Percentiles rank a stretch among this genome's conserved stretches.
Evolutionary conservation across 2,888 invertebrate genomes (phyloP).

Genomic region (Cephus spinipes): DNA sequence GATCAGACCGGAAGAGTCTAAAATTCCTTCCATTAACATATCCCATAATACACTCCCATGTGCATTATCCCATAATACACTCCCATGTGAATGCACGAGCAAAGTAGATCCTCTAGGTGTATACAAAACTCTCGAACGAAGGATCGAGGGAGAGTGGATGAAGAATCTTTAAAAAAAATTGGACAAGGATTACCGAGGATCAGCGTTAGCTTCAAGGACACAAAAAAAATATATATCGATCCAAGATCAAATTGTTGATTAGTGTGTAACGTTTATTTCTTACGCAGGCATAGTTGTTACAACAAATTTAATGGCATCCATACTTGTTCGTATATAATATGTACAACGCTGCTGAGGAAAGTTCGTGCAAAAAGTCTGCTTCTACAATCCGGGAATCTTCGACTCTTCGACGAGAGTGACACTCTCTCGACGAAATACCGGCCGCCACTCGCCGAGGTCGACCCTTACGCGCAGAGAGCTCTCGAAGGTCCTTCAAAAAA

Average conservation of each 20-base stretch:
- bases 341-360: background rate
- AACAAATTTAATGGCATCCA: slow-evolving; percentile 1
- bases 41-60: background rate
- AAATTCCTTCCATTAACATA: background rate
- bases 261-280: background rate
- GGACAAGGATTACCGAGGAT: background rate
- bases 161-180: background rate
- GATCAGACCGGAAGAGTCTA: background rate
- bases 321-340: background rate
- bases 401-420: background rate
- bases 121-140: background rate
- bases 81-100: background rate
- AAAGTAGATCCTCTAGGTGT: background rate
- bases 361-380: background rate
- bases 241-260: background rate
- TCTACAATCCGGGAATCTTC: background rate
- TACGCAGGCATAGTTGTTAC: slow-evolving; percentile 5
- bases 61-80: background rate
- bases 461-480: background rate
- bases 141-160: background rate
- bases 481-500: background rate
- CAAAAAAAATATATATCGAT: background rate
- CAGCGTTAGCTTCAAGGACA: background rate
- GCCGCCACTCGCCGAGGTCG: background rate
- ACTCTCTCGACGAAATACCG: background rate